phyloP scores from a whole-genome alignment of 2,113 vertebrate genomes.

The Camarhynchus parvulus region DNA sequence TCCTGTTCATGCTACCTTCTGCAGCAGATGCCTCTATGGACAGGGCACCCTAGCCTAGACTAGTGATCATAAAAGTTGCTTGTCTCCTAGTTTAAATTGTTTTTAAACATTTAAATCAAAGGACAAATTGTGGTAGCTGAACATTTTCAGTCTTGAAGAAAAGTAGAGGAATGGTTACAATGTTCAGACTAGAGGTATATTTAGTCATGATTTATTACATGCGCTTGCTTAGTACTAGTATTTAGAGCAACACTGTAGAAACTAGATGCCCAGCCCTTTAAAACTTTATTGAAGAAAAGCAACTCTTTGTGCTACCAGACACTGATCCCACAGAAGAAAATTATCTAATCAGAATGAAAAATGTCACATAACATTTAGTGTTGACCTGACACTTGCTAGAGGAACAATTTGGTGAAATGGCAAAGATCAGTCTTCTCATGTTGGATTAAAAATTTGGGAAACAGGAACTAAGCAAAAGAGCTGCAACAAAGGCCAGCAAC shows the following conservation, averaged over 20 bases:
- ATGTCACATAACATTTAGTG: not conserved
- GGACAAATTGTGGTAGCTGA: not conserved
- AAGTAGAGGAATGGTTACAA: not conserved
- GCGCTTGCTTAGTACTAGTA: not conserved
- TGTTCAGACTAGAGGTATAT: not conserved
- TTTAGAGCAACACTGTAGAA: not conserved
- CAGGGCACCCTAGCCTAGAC: not conserved
- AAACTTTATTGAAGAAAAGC: not conserved
- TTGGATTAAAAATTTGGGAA: not conserved
- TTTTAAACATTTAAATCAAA: not conserved
- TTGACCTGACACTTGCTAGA: not conserved
- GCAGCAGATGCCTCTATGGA: not conserved
- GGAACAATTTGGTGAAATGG: not conserved
- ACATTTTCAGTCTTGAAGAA: not conserved
- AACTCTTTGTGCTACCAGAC: not conserved
- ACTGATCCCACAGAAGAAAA: not conserved
- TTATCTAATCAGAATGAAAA: not conserved
- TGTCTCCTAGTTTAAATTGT: not conserved
- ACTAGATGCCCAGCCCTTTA: not conserved
- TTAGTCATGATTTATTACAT: not conserved
- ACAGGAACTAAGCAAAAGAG: not conserved
- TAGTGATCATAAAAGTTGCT: not conserved
- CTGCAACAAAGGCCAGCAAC: not conserved
- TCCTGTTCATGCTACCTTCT: not conserved
- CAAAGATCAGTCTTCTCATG: not conserved